Percentiles rank a stretch among this genome's conserved stretches.
Evolutionary conservation across 2,113 vertebrate genomes (phyloP).

Genomic region (Microcebus lehilahytsara): DNA sequence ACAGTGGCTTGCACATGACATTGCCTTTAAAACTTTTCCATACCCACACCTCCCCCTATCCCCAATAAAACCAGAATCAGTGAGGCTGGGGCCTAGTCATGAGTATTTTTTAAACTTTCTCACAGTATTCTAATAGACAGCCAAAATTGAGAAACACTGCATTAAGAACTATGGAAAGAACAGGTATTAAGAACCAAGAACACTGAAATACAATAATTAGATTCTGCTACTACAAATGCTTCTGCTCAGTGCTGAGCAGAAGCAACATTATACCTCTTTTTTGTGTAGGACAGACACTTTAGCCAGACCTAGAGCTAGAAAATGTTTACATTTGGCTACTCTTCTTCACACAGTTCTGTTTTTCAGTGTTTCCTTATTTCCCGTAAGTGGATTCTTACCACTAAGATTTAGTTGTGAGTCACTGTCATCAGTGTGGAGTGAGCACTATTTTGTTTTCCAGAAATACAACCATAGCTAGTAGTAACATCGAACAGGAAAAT

Average conservation of each 20-base stretch:
- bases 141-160: neutral
- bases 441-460: neutral
- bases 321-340: neutral
- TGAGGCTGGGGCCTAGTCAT: neutral
- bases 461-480: neutral
- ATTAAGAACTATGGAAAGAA: neutral
- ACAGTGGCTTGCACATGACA: neutral
- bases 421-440: neutral
- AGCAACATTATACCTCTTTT: neutral
- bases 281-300: neutral
- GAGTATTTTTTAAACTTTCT: neutral
- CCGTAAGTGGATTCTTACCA: neutral
- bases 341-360: neutral
- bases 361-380: neutral
- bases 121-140: neutral
- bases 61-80: neutral
- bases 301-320: neutral
- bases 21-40: neutral
- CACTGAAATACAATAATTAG: neutral
- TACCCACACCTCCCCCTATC: neutral
- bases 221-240: neutral
- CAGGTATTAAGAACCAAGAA: neutral
- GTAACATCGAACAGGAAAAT: neutral
- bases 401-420: neutral
- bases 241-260: neutral